phyloP scores from a whole-genome alignment of 2,888 invertebrate genomes.

The Luffia ferchaultella region DNA sequence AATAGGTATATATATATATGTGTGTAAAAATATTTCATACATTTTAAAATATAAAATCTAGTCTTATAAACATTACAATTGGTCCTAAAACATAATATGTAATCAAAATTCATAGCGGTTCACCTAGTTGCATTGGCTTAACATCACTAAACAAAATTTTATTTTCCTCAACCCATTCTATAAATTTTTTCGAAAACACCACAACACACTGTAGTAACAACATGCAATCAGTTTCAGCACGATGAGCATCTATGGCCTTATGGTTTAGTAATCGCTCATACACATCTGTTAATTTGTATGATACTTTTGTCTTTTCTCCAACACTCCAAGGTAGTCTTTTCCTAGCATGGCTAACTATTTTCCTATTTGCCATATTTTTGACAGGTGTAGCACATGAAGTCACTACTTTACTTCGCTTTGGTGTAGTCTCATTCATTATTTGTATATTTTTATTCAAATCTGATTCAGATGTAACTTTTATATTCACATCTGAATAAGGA shows the following conservation, averaged over 20 bases:
- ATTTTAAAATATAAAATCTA: background rate
- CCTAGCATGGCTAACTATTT: background rate
- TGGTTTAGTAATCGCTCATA: constrained; percentile 60
- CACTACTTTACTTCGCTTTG: background rate
- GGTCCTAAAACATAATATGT: no score
- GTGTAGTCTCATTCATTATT: background rate
- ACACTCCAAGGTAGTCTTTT: constrained; percentile 19
- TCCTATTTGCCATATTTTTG: constrained; percentile 1
- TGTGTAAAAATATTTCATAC: background rate
- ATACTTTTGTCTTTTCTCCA: constrained; percentile 23
- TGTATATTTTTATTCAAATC: background rate
- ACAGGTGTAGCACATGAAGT: background rate
- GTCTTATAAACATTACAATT: no score
- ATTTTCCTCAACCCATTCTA: constrained; percentile 56
- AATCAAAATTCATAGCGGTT: constrained; percentile 21
- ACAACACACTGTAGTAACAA: constrained; percentile 68
- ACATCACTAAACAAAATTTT: constrained; percentile 29
- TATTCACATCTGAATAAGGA: background rate
- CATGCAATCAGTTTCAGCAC: constrained; percentile 73
- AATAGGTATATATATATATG: no score
- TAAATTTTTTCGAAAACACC: constrained; percentile 59
- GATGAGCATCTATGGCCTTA: constrained; percentile 55
- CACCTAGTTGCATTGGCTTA: constrained; percentile 37
- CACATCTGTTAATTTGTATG: constrained; percentile 63
- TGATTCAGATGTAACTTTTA: background rate